phyloP scores from a whole-genome alignment of 2,797 vertebrate species.

The Myotis planiceps region DNA sequence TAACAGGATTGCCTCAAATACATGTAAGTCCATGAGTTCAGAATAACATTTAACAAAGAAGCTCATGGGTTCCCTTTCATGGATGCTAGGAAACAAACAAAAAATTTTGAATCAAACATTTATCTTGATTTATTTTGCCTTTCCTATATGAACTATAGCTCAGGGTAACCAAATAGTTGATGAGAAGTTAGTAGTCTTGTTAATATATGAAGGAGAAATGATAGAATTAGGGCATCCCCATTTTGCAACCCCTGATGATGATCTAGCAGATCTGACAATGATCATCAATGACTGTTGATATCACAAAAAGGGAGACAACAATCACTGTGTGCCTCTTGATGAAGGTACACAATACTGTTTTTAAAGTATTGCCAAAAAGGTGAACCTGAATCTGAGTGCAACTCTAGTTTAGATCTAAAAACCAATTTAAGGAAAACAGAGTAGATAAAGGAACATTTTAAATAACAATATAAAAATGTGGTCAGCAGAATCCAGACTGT shows the following conservation, averaged over 20 bases:
- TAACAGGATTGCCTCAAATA: neutral
- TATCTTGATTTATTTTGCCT: neutral
- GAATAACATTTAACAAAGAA: neutral
- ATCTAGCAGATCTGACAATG: neutral
- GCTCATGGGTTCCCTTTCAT: neutral
- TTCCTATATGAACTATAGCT: neutral
- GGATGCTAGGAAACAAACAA: neutral
- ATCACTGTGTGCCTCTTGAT: neutral
- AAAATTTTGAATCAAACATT: neutral
- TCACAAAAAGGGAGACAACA: neutral
- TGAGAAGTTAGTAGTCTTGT: neutral
- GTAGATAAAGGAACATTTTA: neutral
- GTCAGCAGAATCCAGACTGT: constrained; percentile 38
- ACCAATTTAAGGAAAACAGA: constrained; percentile 9
- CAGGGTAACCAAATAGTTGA: neutral
- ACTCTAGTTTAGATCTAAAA: neutral
- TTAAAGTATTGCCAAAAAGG: neutral
- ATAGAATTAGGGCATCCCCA: neutral
- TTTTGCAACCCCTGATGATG: neutral
- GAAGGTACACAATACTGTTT: neutral
- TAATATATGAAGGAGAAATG: neutral
- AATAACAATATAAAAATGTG: neutral
- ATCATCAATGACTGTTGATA: neutral
- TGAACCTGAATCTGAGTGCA: neutral
- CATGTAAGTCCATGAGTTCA: neutral